Percentiles rank a stretch among this genome's conserved stretches.
phyloP scores from a whole-genome alignment of 2,113 vertebrate species.

The Phalacrocorax brasilianus region DNA sequence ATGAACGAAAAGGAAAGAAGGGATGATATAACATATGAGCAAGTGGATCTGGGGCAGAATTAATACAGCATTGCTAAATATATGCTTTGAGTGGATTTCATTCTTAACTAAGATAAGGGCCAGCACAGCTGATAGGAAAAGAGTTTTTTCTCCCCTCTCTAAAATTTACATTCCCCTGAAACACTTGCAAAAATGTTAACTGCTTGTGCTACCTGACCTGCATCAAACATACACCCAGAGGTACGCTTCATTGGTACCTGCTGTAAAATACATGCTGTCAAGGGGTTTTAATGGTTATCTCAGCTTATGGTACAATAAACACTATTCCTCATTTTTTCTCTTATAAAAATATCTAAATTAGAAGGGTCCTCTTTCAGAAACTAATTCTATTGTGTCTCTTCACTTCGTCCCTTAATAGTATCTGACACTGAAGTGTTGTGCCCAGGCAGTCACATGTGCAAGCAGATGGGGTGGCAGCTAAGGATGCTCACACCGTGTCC shows the following conservation, averaged over 20 bases:
- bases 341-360: not conserved
- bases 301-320: not conserved
- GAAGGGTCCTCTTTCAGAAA: not conserved
- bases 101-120: not conserved
- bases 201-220: not conserved
- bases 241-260: not conserved
- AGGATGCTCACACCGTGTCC: not conserved
- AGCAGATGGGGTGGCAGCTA: not conserved
- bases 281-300: not conserved
- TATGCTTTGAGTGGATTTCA: not conserved
- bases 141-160: not conserved
- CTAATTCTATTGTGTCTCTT: not conserved
- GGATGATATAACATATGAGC: not conserved
- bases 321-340: not conserved
- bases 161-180: not conserved
- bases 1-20: not conserved
- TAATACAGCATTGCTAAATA: not conserved
- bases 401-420: not conserved
- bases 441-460: not conserved
- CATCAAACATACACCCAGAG: not conserved
- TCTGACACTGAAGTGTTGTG: not conserved
- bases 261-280: not conserved
- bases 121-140: not conserved
- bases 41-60: not conserved
- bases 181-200: not conserved